Conservation (phyloP, 2,888 invertebrate species). For the Drosophila diplacantha region DNA sequence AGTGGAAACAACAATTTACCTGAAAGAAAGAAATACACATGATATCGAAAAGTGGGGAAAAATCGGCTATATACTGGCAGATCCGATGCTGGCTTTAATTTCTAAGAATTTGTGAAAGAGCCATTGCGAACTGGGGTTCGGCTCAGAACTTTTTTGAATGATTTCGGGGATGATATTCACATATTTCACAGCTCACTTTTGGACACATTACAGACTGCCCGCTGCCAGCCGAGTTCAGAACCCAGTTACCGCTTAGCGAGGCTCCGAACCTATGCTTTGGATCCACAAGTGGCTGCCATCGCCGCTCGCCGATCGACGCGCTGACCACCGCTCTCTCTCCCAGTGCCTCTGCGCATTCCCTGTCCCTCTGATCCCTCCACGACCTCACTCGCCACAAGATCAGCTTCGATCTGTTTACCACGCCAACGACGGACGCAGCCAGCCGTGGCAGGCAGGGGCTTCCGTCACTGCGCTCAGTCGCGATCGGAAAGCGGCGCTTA, state of each 20-base stretch:
- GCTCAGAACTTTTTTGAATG: background rate
- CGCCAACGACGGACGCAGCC: constrained; percentile 35
- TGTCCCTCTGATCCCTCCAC: background rate
- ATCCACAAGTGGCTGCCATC: constrained; percentile 51
- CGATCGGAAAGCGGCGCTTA: constrained; percentile 52
- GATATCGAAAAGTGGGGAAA: background rate
- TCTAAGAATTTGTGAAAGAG: background rate
- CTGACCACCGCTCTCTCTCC: constrained; percentile 36
- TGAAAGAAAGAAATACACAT: background rate
- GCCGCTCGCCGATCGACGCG: background rate
- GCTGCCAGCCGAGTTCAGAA: background rate
- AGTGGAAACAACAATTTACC: background rate
- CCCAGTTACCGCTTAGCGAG: constrained; percentile 12
- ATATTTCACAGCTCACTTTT: background rate
- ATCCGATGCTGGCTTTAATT: background rate
- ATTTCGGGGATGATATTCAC: background rate
- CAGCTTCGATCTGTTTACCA: constrained; percentile 58
- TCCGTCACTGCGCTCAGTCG: constrained; percentile 52
- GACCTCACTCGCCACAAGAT: constrained; percentile 12
- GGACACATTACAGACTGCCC: background rate
- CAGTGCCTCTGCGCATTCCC: background rate
- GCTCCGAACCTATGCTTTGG: constrained; percentile 50
- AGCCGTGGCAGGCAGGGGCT: constrained; percentile 21
- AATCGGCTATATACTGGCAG: background rate
- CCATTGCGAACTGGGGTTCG: background rate